Evolutionary conservation across 2,797 vertebrate species (phyloP).

Genomic region (Schizothorax lantsangensis): DNA sequence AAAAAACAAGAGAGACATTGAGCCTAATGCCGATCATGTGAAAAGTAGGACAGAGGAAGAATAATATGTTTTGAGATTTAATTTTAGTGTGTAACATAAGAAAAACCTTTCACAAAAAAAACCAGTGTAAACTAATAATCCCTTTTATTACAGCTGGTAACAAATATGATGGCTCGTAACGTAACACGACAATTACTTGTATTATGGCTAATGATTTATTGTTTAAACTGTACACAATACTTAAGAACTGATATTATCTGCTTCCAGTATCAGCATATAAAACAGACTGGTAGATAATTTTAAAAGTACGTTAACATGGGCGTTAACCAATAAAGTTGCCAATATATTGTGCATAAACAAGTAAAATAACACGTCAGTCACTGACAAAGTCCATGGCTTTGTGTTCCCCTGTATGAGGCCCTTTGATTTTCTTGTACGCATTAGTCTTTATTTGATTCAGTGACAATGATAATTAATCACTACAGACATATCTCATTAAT

Average conservation of each 20-base stretch:
- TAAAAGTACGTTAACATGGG: no score
- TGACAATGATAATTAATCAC: conserved; percentile 4
- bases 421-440: conserved; percentile 1
- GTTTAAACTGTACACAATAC: no score
- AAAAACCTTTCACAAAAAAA: background rate
- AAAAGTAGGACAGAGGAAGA: background rate
- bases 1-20: background rate
- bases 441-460: background rate
- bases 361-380: background rate
- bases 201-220: background rate
- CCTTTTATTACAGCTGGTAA: background rate
- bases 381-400: background rate
- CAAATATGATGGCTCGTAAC: background rate
- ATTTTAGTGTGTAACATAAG: background rate
- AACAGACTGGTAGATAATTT: background rate
- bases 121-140: background rate
- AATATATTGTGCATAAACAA: background rate
- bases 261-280: background rate
- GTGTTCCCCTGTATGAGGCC: background rate
- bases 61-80: background rate
- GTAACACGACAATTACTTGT: background rate
- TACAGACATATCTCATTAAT: conserved; percentile 4
- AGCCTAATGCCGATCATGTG: background rate
- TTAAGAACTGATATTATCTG: no score
- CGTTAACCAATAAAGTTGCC: background rate